Base-by-base conservation (phyloP, 2,888 invertebrate species). In the Bombylius discolor region DNA sequence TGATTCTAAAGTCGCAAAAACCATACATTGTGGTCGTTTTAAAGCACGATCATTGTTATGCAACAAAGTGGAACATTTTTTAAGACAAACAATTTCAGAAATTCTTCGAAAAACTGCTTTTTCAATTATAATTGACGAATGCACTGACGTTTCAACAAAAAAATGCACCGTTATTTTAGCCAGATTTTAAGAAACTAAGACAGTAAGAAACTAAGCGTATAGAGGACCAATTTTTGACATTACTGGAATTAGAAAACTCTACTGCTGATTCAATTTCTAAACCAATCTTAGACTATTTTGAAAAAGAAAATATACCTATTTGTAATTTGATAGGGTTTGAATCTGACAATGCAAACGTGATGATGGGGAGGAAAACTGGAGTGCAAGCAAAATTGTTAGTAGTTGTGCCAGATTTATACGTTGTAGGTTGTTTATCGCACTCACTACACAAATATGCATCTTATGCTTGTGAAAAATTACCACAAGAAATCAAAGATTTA, bases 371-470 rank as follows among this genome's bases (percentile, higher is more conserved):
- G 7, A 9, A 48, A 11, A 50, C 33, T 33, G 42, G 5, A 9
- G 12, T 55, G n/a, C 33, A 42, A 39, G 31, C 36, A 32, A 12
- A 49, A 6, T 32, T 50, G 14, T 39, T 32, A 8, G 23, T 5
- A 50, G 11, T 33, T 50, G 60, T 61, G 36, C 61, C 61, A n/a
- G 8, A 58, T 55, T 48, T 64, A 34, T 64, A 52, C 56, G 23
- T 57, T 12, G 57, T 63, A 51, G 64, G 64, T 55, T 67, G 66
- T 55, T 62, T 64, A 33, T 67, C 64, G 47, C 66, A 67, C 52
- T 64, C 62, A 4, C 64, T 67, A 56, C 59, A 60, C 31, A 54
- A 65, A 55, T 65, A 64, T 56, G 64, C 65, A 36, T 62, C 61
- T 51, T 61, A 65, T 52, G 63, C 66, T 32, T 64, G 62, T 47